Evolutionary conservation across 2,888 invertebrate genomes (phyloP).

Genomic region (Microplitis manilae): DNA sequence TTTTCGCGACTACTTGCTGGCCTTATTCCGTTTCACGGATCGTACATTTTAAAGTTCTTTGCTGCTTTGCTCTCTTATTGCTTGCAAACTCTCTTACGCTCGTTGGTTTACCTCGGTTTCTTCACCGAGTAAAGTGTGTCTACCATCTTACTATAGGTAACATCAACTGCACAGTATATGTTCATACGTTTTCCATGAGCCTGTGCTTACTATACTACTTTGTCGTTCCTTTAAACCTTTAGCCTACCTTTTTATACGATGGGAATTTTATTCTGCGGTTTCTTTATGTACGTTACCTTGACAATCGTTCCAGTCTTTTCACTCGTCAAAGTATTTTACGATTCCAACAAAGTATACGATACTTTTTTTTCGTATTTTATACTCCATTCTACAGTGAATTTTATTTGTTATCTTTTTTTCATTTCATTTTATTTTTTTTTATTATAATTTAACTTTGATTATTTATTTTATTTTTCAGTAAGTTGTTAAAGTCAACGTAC

Average conservation of each 20-base stretch:
- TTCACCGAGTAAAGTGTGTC: constrained; percentile 17
- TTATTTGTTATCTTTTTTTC: constrained; percentile 5
- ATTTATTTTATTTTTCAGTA: neutral
- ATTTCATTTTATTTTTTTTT: neutral
- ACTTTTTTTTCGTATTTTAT: constrained; percentile 23
- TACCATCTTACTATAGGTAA: neutral
- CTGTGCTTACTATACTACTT: constrained; percentile 14
- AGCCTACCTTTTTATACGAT: neutral
- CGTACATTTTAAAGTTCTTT: constrained; percentile 36
- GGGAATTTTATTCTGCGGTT: constrained; percentile 5
- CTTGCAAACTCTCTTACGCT: constrained; percentile 29
- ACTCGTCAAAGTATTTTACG: constrained; percentile 25
- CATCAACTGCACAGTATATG: constrained; percentile 4
- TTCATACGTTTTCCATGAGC: constrained; percentile 26
- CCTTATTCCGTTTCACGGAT: constrained; percentile 42
- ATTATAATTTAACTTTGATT: constrained; percentile 2
- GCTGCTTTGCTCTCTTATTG: constrained; percentile 34
- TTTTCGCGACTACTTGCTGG: constrained; percentile 44
- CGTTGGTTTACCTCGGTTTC: constrained; percentile 26
- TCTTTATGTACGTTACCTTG: constrained; percentile 17
- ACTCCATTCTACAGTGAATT: constrained; percentile 4
- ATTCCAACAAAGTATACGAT: constrained; percentile 8
- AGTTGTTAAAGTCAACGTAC: neutral
- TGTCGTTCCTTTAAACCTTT: constrained; percentile 8
- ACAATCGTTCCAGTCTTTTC: constrained; percentile 19